phyloP scores from a whole-genome alignment of 2,888 invertebrate species.

The Mylabris sibirica region DNA sequence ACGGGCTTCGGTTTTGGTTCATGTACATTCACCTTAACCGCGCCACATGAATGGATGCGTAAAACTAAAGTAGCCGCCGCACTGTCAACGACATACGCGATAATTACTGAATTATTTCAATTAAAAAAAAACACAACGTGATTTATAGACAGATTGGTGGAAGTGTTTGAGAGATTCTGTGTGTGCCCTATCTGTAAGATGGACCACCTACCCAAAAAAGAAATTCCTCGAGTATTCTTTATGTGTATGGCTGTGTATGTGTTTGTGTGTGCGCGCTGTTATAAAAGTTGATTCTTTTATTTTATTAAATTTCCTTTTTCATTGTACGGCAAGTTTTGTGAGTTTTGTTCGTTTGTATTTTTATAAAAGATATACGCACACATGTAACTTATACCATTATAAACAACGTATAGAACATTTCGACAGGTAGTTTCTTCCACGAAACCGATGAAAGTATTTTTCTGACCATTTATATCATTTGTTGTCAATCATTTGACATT shows the following conservation, averaged over 20 bases:
- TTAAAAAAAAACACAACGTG: background rate
- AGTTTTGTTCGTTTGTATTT: constrained; percentile 18
- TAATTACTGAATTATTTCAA: background rate
- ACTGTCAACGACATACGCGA: background rate
- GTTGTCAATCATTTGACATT: constrained; percentile 16
- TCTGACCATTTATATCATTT: constrained; percentile 16
- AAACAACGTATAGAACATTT: constrained; percentile 3
- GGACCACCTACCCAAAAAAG: constrained; percentile 20
- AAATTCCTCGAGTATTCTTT: constrained; percentile 5
- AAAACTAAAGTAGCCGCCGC: background rate
- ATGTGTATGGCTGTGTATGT: constrained; percentile 1
- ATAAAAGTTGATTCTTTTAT: constrained; percentile 20
- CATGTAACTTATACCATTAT: constrained; percentile 9
- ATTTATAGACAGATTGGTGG: constrained; percentile 5
- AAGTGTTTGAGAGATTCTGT: constrained; percentile 13
- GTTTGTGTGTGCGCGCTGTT: constrained; percentile 11
- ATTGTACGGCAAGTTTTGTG: constrained; percentile 19
- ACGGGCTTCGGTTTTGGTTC: background rate
- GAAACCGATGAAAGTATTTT: constrained; percentile 21
- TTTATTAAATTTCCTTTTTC: constrained; percentile 23
- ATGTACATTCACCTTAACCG: constrained; percentile 20
- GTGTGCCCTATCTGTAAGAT: constrained; percentile 12
- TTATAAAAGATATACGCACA: constrained; percentile 11
- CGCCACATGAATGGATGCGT: constrained; percentile 18
- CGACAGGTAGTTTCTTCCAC: constrained; percentile 25